Evolutionary conservation across 2,797 vertebrate genomes (phyloP).

Genomic region (Sorex maritimensis): DNA sequence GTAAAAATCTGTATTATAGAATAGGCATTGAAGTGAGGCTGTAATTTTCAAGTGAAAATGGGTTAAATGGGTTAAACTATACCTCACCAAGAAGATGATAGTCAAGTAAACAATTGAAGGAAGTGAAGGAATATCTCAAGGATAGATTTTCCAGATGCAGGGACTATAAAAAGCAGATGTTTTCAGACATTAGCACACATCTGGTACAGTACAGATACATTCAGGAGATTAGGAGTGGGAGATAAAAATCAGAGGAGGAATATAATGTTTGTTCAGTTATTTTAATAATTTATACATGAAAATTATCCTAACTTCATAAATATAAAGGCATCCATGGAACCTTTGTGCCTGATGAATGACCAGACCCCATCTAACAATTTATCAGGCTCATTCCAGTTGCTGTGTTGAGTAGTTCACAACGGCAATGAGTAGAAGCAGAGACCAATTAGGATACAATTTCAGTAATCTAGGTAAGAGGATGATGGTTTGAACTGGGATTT

Average conservation of each 20-base stretch:
- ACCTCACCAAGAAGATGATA: neutral
- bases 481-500: neutral
- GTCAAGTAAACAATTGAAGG: neutral
- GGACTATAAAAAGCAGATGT: neutral
- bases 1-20: too few relatives aligned
- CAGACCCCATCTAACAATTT: neutral
- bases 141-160: neutral
- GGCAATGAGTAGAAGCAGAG: neutral
- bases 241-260: constrained; percentile 5
- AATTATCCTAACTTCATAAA: too few relatives aligned
- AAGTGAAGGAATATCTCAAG: neutral
- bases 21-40: neutral
- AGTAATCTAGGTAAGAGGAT: neutral
- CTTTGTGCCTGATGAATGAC: neutral
- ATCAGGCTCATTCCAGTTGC: neutral
- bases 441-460: neutral
- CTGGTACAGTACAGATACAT: neutral
- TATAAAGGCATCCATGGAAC: too few relatives aligned
- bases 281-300: too few relatives aligned
- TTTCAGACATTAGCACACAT: neutral
- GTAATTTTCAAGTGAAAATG: neutral
- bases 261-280: too few relatives aligned
- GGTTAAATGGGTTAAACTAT: too few relatives aligned
- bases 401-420: neutral
- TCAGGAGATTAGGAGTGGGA: neutral